A percentile compares a stretch with the other conserved stretches of the same genome.
Evolutionary conservation across 2,797 vertebrate genomes (phyloP).

Genomic region (Rhinella marina): DNA sequence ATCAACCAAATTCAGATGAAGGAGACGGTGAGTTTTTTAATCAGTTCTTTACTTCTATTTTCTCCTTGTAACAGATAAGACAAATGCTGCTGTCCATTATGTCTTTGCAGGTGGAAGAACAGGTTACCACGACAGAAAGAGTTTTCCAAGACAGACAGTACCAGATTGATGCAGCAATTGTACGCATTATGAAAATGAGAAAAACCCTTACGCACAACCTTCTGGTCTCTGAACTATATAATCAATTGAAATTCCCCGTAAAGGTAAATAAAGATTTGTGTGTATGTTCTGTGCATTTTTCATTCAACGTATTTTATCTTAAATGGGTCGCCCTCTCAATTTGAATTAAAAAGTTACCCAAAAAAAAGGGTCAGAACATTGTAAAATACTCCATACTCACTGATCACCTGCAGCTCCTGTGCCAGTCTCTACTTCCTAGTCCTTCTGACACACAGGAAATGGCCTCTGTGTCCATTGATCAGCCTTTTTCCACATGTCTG

Average conservation of each 20-base stretch:
- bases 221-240: conserved; percentile 92
- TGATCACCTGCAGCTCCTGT: too few species aligned
- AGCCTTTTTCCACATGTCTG: too few species aligned
- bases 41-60: background rate
- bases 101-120: conserved; percentile 85
- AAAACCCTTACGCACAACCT: conserved; percentile 92
- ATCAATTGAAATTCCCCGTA: conserved; percentile 93
- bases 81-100: background rate
- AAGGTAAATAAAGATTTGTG: conserved; percentile 76
- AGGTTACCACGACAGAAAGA: conserved; percentile 91
- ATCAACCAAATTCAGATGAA: conserved; percentile 86
- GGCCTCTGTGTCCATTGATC: too few species aligned
- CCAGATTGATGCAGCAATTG: conserved; percentile 92
- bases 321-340: too few species aligned
- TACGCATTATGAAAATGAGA: conserved; percentile 96
- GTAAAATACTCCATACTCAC: too few species aligned
- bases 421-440: too few species aligned
- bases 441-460: too few species aligned
- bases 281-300: background rate
- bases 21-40: conserved; percentile 76
- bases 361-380: too few species aligned
- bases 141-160: conserved; percentile 94
- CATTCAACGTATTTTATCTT: too few species aligned
- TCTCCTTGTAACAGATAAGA: background rate
- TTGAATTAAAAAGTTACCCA: too few species aligned